These are phyloP conservation scores for Whitmania pigra DNA, from an alignment of 1,140 invertebrate genomes.

Conservation along the genomic window DNA sequence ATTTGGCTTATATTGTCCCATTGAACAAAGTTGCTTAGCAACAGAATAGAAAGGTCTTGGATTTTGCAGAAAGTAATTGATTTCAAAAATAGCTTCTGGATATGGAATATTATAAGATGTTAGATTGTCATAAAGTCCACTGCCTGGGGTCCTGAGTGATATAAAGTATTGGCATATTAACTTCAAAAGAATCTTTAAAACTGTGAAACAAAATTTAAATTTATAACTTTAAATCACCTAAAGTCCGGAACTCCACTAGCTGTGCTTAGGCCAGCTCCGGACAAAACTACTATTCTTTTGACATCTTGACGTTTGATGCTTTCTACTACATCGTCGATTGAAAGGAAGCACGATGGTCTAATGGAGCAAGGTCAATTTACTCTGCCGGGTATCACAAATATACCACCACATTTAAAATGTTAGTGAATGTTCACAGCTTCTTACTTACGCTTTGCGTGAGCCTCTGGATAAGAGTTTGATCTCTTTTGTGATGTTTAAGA, in stretches of 20 bases:
- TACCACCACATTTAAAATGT: too few relatives aligned
- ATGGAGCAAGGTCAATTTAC: too few relatives aligned
- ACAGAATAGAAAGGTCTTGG: slow-evolving; percentile 43
- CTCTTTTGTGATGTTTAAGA: too few relatives aligned
- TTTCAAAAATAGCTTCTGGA: slow-evolving; percentile 89
- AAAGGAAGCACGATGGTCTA: too few relatives aligned
- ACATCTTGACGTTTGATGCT: too few relatives aligned
- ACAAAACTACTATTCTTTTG: slow-evolving; percentile 43
- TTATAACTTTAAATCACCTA: slow-evolving; percentile 29
- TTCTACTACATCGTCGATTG: too few relatives aligned
- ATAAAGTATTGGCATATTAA: not conserved
- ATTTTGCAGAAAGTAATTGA: slow-evolving; percentile 45
- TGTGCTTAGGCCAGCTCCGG: slow-evolving; percentile 47
- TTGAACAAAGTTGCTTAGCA: slow-evolving; percentile 43
- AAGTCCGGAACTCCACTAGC: slow-evolving; percentile 47
- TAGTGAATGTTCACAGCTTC: too few relatives aligned
- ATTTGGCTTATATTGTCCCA: slow-evolving; percentile 42
- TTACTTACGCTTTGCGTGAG: too few relatives aligned
- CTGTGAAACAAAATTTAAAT: slow-evolving; percentile 15
- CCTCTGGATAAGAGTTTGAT: too few relatives aligned
- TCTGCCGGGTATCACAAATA: too few relatives aligned
- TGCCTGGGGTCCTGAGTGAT: slow-evolving; percentile 67
- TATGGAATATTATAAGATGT: slow-evolving; percentile 78
- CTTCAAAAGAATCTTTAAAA: not conserved
- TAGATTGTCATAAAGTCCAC: slow-evolving; percentile 81